Base-by-base conservation (phyloP, 2,888 invertebrate species). In the Agrochola circellaris region DNA sequence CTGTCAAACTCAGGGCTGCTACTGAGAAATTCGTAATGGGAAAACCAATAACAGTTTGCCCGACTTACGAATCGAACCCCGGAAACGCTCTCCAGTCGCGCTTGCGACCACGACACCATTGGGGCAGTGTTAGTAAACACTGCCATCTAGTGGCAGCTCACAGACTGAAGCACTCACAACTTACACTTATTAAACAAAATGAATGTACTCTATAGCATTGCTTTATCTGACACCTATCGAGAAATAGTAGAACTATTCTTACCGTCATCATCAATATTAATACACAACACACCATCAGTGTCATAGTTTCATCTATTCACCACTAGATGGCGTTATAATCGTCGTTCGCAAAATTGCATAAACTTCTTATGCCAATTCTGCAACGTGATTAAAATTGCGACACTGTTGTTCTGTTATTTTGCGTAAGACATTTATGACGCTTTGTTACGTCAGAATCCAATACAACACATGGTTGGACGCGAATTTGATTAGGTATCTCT, bases 351-450 rank as follows among this genome's bases (percentile, higher is more conserved):
- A 42, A 68, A 48, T 64, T 75, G 42, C n/a, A 30, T 56, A 15
- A 67, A 56, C 1, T 15, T 20, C 20, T 1, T 48, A 48, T 0
- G 51, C 13, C 26, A 26, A 60, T 70, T 38, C 26, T 20, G 66
- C 51, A 83, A 75, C 30, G 42, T 81, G 38, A 80, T 73, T 34
- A 48, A 38, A 17, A 30, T 81, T 71, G 42, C 82, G 34, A 77
- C 56, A 83, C 51, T 58, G 45, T 23, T 45, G 34, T 73, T 69
- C 26, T 66, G 34, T 51, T 66, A 64, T 51, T 73, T 83, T 85
- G 75, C 82, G 85, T 82, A 83, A 83, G 11, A 64, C 51, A 58
- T 73, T 81, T 67, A 83, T 83, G 84, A 75, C 66, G 77, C 48
- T 34, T 2, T 17, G 0, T 85, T 82, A 83, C 85, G 73, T 85